A percentile compares a stretch with the other conserved stretches of the same genome.
Evolutionary conservation across 2,113 vertebrate genomes (phyloP).

Genomic region (Rhea pennata): DNA sequence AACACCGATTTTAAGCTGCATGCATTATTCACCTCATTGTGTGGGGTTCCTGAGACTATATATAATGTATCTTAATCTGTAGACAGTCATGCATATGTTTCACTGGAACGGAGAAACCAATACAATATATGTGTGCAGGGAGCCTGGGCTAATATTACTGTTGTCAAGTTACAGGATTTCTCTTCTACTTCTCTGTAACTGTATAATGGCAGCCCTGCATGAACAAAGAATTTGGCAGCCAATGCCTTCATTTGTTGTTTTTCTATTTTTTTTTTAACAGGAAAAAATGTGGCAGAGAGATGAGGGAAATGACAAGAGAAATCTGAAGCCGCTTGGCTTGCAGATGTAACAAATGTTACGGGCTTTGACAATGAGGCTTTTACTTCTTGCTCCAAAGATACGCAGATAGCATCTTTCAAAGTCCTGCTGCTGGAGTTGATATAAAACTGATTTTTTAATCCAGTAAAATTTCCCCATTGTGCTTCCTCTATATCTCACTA

Average conservation of each 20-base stretch:
- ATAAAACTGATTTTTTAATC: neutral
- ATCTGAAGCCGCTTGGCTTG: slow-evolving; percentile 21
- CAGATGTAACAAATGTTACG: neutral
- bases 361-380: slow-evolving; percentile 36
- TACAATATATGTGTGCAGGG: neutral
- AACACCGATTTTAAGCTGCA: neutral
- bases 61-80: neutral
- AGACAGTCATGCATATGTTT: neutral
- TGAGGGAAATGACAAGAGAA: slow-evolving; percentile 4
- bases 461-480: neutral
- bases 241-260: neutral
- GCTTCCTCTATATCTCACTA: neutral
- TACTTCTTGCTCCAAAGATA: slow-evolving; percentile 39
- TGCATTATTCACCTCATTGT: neutral
- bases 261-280: neutral
- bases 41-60: neutral
- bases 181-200: neutral
- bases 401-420: neutral
- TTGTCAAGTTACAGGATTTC: neutral
- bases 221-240: neutral
- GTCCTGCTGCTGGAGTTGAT: neutral
- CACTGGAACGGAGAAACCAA: neutral
- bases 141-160: neutral
- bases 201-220: neutral
- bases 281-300: neutral